Conservation (phyloP, 2,888 invertebrate species). For the Rhamphomyia laevipes region DNA sequence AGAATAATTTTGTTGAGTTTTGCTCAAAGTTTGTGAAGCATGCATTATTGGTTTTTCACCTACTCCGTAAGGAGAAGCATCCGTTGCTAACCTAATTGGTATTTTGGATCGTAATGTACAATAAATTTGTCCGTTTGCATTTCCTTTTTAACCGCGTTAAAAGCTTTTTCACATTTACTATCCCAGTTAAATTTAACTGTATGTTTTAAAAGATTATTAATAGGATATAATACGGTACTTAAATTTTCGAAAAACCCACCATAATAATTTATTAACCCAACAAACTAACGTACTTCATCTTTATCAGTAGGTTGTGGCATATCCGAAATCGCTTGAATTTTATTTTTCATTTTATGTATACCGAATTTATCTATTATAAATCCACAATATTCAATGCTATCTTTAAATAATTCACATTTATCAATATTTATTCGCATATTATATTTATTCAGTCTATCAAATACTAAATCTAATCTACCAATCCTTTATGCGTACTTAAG, state of each 20-base stretch:
- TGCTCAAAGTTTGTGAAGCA: constrained; percentile 25
- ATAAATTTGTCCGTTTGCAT: constrained; percentile 18
- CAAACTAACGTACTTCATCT: constrained; percentile 20
- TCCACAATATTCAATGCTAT: constrained; percentile 22
- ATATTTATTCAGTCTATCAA: constrained; percentile 16
- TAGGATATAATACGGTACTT: constrained; percentile 19
- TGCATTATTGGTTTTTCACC: constrained; percentile 29
- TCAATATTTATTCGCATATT: constrained; percentile 20
- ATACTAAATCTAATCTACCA: constrained; percentile 18
- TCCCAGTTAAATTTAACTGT: constrained; percentile 18
- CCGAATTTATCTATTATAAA: constrained; percentile 22
- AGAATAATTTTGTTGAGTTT: constrained; percentile 21
- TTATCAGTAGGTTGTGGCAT: constrained; percentile 17
- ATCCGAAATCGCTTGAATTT: constrained; percentile 23
- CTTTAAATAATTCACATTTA: constrained; percentile 22
- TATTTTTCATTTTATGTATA: constrained; percentile 22
- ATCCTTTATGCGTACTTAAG: constrained; percentile 26
- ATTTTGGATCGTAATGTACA: constrained; percentile 20
- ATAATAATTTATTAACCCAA: constrained; percentile 26
- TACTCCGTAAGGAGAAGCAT: constrained; percentile 20
- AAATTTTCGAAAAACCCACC: constrained; percentile 23
- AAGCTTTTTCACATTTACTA: constrained; percentile 17
- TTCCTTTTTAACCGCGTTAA: constrained; percentile 18
- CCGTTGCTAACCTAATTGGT: constrained; percentile 19
- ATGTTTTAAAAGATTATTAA: constrained; percentile 21